Evolutionary conservation across 2,888 invertebrate species (phyloP).

Genomic region (Drosophila birchii): DNA sequence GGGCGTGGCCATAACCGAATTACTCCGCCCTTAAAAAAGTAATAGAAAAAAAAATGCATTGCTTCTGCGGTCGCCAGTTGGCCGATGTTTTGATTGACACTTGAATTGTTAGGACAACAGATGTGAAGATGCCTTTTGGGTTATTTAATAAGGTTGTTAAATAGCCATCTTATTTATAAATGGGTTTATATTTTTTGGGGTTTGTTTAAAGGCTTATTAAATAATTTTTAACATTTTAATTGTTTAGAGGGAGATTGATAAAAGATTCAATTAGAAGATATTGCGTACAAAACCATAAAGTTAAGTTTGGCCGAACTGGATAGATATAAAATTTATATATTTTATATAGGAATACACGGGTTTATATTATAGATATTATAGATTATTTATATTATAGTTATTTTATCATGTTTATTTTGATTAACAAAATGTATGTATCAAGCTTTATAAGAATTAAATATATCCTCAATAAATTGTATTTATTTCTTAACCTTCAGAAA

Average conservation of each 20-base stretch:
- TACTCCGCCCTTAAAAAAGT: slow-evolving; percentile 29
- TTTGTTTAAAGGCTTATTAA: background rate
- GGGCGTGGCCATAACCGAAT: slow-evolving; percentile 50
- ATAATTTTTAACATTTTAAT: background rate
- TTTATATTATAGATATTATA: too few relatives aligned
- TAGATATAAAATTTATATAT: too few relatives aligned
- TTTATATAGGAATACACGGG: too few relatives aligned
- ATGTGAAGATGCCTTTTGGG: slow-evolving; percentile 7
- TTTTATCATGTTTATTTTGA: too few relatives aligned
- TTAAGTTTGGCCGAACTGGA: too few relatives aligned
- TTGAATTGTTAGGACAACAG: slow-evolving; percentile 20
- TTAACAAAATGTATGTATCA: too few relatives aligned
- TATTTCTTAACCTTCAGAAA: background rate
- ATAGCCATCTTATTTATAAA: background rate
- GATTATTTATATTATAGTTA: too few relatives aligned
- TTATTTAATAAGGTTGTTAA: background rate
- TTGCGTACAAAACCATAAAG: too few relatives aligned
- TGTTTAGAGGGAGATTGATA: background rate
- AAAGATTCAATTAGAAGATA: too few relatives aligned
- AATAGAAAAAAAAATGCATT: slow-evolving; percentile 12
- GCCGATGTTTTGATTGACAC: slow-evolving; percentile 40
- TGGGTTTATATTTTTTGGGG: background rate
- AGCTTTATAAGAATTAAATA: background rate
- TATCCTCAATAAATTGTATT: background rate
- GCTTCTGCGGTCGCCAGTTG: slow-evolving; percentile 28